Conservation (phyloP, 2,888 invertebrate genomes). For the Melinopterus prodromus region DNA sequence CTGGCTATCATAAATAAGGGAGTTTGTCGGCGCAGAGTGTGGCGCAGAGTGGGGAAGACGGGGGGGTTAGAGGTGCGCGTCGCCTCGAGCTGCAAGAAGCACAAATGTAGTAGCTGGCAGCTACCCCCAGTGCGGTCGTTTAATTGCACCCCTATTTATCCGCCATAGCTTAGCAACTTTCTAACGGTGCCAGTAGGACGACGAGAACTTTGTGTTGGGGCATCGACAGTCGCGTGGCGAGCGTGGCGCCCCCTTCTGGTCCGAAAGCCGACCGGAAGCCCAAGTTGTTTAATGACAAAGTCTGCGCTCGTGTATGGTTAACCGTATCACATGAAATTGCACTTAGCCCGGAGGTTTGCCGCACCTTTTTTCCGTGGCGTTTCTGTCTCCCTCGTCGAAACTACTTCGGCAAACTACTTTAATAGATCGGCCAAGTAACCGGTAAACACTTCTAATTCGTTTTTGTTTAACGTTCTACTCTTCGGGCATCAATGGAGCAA, state of each 20-base stretch:
- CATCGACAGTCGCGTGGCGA: conserved; percentile 14
- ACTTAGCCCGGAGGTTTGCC: conserved; percentile 16
- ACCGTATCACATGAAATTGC: conserved; percentile 25
- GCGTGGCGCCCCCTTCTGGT: background rate
- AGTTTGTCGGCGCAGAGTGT: conserved; percentile 30
- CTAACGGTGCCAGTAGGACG: background rate
- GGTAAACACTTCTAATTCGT: conserved; percentile 6
- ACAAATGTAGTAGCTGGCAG: background rate
- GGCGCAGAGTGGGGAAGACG: background rate
- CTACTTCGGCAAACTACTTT: conserved; percentile 17
- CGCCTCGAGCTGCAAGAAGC: background rate
- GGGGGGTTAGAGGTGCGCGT: background rate
- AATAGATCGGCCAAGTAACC: conserved; percentile 18
- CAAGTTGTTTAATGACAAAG: conserved; percentile 24
- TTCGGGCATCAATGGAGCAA: background rate
- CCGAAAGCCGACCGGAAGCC: conserved; percentile 7
- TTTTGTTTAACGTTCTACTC: background rate
- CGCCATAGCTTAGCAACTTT: conserved; percentile 20
- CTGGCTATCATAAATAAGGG: conserved; percentile 53
- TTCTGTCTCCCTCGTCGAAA: conserved; percentile 8
- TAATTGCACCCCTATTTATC: conserved; percentile 25
- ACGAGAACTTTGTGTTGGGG: conserved; percentile 9
- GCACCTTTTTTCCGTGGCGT: conserved; percentile 8
- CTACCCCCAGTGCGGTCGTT: conserved; percentile 6
- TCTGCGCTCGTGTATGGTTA: conserved; percentile 11